Base-by-base conservation (phyloP, 2,797 vertebrate genomes). In the Mionectes olivaceus region DNA sequence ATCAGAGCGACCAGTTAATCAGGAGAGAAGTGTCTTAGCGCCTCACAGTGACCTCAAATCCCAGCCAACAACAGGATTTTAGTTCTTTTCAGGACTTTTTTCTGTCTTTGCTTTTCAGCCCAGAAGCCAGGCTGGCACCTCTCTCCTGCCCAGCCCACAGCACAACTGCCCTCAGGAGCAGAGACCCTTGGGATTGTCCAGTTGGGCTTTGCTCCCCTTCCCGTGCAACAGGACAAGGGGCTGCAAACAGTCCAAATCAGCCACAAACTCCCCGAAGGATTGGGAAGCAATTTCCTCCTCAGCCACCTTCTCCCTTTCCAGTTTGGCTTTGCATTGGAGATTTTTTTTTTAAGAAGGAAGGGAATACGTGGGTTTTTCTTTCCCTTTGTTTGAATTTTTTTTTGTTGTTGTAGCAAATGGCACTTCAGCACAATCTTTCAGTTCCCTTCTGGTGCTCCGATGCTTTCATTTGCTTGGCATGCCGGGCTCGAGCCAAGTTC, bases 381-480 rank as follows among this genome's bases (percentile, higher is more conserved):
- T 4, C 59, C 68, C 71, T 80, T 74, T 64, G 75, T 89, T 84
- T 27, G 50, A 60, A 77, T 83, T 50, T 43, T 18, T 43, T 50
- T 69, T 95, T 94, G 64, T 83, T 50, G 65, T 49, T 59, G 84
- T 75, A 88, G 86, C 92, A 70, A 95, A 94, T 32, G 74, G 89
- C 69, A 83, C 87, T 89, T 3, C 44, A 82, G 67, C 53, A 55
- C 85, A 88, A 88, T 81, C 83, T 63, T 63, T 70, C 5, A 5
- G 80, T 76, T 90, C 85, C 93, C 89, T 92, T 91, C 85, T 96
- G 91, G 77, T 69, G 85, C 83, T 91, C 69, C 0, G 24, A 91
- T 93, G 95, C 80, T 95, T 97, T 97, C 94, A 96, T 47, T 86
- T 88, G 89, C 94, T 94, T 86, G 96, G 96, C 93, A 95, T 79